Conservation (phyloP, 2,113 vertebrate species). For the Pedionomus torquatus region DNA sequence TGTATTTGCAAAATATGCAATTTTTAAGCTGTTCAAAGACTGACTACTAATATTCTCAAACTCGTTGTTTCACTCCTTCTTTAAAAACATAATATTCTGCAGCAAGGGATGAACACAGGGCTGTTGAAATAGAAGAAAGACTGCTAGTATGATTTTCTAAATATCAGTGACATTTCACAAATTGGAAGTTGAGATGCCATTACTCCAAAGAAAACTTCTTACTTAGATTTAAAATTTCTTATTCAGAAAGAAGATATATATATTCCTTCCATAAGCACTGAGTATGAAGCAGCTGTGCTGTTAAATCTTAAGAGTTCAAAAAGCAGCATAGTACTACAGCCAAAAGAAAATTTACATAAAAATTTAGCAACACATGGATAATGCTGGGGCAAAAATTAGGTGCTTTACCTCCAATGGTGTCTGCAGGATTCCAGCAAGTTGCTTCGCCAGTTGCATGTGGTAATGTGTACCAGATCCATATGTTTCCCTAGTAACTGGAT, state of each 20-base stretch:
- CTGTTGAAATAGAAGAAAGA: background rate
- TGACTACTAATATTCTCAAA: background rate
- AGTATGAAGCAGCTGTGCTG: background rate
- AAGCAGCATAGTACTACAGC: background rate
- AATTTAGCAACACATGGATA: background rate
- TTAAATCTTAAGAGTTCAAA: background rate
- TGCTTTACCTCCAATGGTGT: constrained; percentile 86
- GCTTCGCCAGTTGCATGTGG: constrained; percentile 94
- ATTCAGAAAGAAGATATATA: background rate
- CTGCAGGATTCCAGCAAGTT: constrained; percentile 91
- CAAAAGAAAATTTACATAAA: background rate
- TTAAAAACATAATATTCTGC: background rate
- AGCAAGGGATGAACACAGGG: background rate
- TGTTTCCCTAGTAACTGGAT: constrained; percentile 95
- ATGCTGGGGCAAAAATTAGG: background rate
- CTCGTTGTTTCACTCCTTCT: background rate
- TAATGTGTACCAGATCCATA: constrained; percentile 95
- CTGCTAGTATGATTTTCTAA: background rate
- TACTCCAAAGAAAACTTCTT: background rate
- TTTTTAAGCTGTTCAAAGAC: background rate
- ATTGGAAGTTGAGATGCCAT: background rate
- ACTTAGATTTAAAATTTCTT: background rate
- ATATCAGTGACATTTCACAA: background rate
- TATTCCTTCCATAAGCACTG: background rate
- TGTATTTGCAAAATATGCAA: background rate